phyloP scores from a whole-genome alignment of 2,888 invertebrate genomes.

The Arge pagana region DNA sequence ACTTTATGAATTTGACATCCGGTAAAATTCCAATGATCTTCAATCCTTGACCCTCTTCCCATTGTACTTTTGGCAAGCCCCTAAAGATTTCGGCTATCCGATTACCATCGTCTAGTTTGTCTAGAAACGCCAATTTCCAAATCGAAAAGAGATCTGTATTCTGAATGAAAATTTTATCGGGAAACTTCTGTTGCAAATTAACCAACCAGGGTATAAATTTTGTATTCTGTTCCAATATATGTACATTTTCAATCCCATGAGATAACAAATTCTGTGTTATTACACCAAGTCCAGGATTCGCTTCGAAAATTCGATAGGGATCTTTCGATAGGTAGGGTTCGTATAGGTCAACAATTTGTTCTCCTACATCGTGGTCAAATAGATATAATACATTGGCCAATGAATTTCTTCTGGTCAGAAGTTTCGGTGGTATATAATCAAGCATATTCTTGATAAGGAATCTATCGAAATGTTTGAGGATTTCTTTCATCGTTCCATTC shows the following conservation, averaged over 20 bases:
- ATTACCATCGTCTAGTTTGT: slow-evolving; percentile 64
- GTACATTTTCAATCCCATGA: slow-evolving; percentile 59
- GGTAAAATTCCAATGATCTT: slow-evolving; percentile 67
- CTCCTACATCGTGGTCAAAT: slow-evolving; percentile 58
- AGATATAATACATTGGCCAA: slow-evolving; percentile 59
- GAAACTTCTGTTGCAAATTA: slow-evolving; percentile 58
- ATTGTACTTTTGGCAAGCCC: slow-evolving; percentile 59
- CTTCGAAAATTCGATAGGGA: slow-evolving; percentile 64
- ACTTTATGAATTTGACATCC: slow-evolving; percentile 64
- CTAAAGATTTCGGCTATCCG: slow-evolving; percentile 62
- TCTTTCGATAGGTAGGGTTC: slow-evolving; percentile 47
- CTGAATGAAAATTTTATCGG: slow-evolving; percentile 58
- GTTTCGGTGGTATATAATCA: background rate
- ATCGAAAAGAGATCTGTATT: slow-evolving; percentile 65
- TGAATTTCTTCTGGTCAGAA: slow-evolving; percentile 39
- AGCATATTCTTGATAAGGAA: background rate
- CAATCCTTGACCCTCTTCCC: slow-evolving; percentile 61
- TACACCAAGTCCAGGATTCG: slow-evolving; percentile 72
- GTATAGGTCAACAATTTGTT: slow-evolving; percentile 55
- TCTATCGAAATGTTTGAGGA: background rate
- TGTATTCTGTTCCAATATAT: slow-evolving; percentile 65
- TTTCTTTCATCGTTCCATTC: too few relatives aligned
- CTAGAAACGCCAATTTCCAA: slow-evolving; percentile 64
- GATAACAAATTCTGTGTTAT: slow-evolving; percentile 66
- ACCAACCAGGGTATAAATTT: slow-evolving; percentile 60